A percentile compares a stretch with the other conserved stretches of the same genome.
phyloP scores from a whole-genome alignment of 2,113 vertebrate species.

The Oryzias javanicus region DNA sequence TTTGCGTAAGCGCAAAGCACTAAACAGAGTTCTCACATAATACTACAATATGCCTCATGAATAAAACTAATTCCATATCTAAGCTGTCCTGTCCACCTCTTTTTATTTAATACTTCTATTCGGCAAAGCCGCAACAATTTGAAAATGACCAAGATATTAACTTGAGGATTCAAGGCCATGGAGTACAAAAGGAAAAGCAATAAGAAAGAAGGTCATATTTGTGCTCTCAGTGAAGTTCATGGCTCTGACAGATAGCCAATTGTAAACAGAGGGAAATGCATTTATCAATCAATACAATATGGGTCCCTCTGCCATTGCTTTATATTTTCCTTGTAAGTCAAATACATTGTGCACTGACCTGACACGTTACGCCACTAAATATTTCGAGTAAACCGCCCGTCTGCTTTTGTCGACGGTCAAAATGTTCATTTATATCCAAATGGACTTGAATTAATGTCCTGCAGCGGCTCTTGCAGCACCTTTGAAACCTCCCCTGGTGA shows the following conservation, averaged over 20 bases:
- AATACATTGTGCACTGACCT: constrained; percentile 65
- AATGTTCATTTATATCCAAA: constrained; percentile 51
- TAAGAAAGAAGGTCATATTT: constrained; percentile 65
- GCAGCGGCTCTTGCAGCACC: constrained; percentile 39
- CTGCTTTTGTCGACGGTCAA: constrained; percentile 16
- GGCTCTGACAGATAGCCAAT: constrained; percentile 76
- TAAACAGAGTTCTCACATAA: constrained; percentile 41
- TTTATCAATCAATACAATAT: constrained; percentile 75
- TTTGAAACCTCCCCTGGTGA: constrained; percentile 44
- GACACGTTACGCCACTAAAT: constrained; percentile 60
- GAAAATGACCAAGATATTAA: constrained; percentile 43
- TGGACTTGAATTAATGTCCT: constrained; percentile 40
- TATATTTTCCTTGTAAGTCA: constrained; percentile 69
- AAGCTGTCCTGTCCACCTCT: constrained; percentile 26
- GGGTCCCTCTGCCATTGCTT: constrained; percentile 54
- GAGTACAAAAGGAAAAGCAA: constrained; percentile 39
- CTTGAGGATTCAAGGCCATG: constrained; percentile 37
- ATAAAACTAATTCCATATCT: constrained; percentile 40
- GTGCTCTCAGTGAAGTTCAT: constrained; percentile 62
- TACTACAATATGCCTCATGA: constrained; percentile 47
- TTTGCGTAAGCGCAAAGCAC: constrained; percentile 49
- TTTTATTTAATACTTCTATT: constrained; percentile 34
- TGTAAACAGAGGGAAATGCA: constrained; percentile 69
- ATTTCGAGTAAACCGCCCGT: constrained; percentile 34
- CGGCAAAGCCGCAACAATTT: constrained; percentile 33